Evolutionary conservation across 2,888 invertebrate species (phyloP).

Genomic region (Brachyptera putata): DNA sequence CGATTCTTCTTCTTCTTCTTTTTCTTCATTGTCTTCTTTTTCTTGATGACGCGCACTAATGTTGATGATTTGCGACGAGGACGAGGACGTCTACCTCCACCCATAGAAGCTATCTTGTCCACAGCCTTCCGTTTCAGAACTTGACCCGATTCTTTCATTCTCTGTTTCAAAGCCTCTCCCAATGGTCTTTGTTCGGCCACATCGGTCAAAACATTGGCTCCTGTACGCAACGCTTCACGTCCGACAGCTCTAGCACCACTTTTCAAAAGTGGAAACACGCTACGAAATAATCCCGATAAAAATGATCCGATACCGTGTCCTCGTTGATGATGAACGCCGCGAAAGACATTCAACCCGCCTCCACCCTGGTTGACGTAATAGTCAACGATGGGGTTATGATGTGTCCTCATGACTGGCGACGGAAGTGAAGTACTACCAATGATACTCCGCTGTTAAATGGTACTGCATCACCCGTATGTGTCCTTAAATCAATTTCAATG

Average conservation of each 20-base stretch:
- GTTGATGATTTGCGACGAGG: not conserved
- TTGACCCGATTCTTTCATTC: not conserved
- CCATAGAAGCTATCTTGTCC: not conserved
- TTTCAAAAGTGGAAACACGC: no score
- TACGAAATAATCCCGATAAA: no score
- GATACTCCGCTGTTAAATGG: not conserved
- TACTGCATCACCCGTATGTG: not conserved
- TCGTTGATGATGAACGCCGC: no score
- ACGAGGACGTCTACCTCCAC: not conserved
- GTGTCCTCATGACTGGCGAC: not conserved
- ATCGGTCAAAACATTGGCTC: not conserved
- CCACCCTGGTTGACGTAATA: no score
- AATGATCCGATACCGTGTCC: no score
- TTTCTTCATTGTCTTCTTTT: no score
- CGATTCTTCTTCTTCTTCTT: no score
- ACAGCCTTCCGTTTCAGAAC: not conserved
- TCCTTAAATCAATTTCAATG: no score
- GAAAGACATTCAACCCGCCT: no score
- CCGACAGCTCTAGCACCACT: no score
- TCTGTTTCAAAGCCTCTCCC: not conserved
- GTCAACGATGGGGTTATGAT: not conserved
- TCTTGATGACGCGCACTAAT: not conserved
- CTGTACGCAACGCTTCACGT: no score
- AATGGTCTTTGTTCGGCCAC: not conserved
- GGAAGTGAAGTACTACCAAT: not conserved